A percentile compares a stretch with the other conserved stretches of the same genome.
Evolutionary conservation across 1,140 invertebrate species (phyloP).

Genomic region (Drosophila nebulosa): DNA sequence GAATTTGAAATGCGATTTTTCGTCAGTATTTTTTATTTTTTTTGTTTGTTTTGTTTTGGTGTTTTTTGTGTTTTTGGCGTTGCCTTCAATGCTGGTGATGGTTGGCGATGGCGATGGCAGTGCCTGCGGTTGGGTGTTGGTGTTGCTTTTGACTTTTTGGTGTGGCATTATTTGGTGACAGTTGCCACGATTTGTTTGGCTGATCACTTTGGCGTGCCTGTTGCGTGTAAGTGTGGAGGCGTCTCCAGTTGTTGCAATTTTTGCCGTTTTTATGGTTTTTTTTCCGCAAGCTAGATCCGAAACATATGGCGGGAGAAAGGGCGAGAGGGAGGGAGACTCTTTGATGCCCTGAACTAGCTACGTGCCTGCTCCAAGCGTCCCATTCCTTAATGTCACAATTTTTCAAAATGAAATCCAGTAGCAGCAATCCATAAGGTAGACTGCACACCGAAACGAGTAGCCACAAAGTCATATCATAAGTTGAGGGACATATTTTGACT

Average conservation of each 20-base stretch:
- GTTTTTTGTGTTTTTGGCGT: background rate
- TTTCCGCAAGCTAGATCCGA: no score
- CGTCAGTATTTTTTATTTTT: constrained; percentile 55
- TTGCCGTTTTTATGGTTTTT: no score
- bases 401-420: constrained; percentile 54
- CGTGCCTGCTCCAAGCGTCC: background rate
- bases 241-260: background rate
- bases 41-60: constrained; percentile 40
- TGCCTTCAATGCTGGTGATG: background rate
- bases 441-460: constrained; percentile 6
- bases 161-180: background rate
- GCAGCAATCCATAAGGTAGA: constrained; percentile 15
- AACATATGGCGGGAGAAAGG: no score
- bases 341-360: background rate
- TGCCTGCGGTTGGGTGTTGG: background rate
- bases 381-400: background rate
- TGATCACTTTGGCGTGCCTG: background rate
- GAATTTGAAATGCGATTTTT: constrained; percentile 74
- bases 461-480: constrained; percentile 65
- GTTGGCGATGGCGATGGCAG: no score
- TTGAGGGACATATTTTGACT: constrained; percentile 77
- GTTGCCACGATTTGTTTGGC: background rate
- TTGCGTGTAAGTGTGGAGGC: background rate
- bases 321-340: no score
- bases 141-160: background rate